phyloP scores from a whole-genome alignment of 2,797 vertebrate genomes.

The Myotis findleyi region DNA sequence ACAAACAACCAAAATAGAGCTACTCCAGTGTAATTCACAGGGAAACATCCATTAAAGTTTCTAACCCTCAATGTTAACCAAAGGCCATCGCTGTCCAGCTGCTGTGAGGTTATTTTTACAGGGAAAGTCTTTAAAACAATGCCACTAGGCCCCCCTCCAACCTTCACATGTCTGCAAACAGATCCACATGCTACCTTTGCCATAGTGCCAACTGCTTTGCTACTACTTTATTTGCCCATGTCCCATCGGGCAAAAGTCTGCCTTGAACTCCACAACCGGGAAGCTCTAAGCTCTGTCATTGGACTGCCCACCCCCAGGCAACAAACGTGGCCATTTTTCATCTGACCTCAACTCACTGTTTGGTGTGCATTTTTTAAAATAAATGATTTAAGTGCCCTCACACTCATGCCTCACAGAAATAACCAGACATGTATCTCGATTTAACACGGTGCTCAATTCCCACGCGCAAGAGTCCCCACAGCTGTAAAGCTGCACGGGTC shows the following conservation, averaged over 20 bases:
- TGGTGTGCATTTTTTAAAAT: neutral
- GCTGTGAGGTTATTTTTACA: constrained; percentile 53
- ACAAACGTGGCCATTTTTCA: neutral
- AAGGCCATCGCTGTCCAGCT: neutral
- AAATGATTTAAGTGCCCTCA: constrained; percentile 9
- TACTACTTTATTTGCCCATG: neutral
- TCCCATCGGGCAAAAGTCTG: neutral
- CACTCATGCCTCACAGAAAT: neutral
- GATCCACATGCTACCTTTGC: neutral
- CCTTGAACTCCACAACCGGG: neutral
- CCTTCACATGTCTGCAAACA: constrained; percentile 28
- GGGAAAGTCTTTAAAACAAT: neutral
- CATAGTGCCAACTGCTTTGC: neutral
- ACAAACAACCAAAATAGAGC: constrained; percentile 32
- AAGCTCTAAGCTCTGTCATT: neutral
- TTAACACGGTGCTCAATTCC: neutral
- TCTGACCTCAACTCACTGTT: constrained; percentile 12
- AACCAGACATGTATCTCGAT: neutral
- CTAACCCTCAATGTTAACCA: constrained; percentile 15
- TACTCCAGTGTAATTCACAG: neutral
- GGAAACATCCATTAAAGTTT: constrained; percentile 15
- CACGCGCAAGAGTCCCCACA: neutral
- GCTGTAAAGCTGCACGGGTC: neutral
- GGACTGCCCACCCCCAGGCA: neutral
- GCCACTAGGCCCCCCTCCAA: neutral